phyloP scores from a whole-genome alignment of 2,113 vertebrate genomes.

The Stercorarius parasiticus region DNA sequence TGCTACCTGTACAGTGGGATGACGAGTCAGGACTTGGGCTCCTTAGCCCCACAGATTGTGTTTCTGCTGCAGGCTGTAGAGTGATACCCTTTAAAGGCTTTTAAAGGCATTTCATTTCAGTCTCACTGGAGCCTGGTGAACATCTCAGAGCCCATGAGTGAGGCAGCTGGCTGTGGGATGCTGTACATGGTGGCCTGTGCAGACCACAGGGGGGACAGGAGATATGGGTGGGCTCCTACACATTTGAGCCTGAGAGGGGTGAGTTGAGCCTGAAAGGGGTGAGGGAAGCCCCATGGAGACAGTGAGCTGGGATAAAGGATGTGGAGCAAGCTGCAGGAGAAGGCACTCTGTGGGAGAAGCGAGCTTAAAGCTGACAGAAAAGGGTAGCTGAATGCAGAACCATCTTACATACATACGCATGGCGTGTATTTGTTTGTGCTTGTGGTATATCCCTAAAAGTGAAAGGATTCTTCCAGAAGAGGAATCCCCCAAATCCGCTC shows the following conservation, averaged over 20 bases:
- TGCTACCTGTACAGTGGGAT: background rate
- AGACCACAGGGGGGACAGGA: rapidly evolving
- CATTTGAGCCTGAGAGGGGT: background rate
- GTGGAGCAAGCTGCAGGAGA: background rate
- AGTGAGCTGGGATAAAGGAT: background rate
- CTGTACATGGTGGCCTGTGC: background rate
- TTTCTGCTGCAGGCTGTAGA: background rate
- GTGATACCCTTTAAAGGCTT: background rate
- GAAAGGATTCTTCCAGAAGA: background rate
- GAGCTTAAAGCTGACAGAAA: background rate
- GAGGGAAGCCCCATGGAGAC: background rate
- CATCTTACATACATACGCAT: background rate
- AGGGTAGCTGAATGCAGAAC: background rate
- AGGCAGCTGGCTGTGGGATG: background rate
- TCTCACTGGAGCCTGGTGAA: background rate
- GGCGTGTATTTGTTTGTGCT: background rate
- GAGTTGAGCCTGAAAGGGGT: too few species aligned
- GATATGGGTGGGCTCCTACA: rapidly evolving
- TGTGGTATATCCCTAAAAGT: background rate
- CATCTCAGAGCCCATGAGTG: rapidly evolving
- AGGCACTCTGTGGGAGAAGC: background rate
- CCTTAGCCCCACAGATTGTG: background rate
- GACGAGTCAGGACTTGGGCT: background rate
- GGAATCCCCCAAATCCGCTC: background rate
- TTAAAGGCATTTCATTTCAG: background rate